Percentiles rank a stretch among this genome's conserved stretches.
Evolutionary conservation across 2,113 vertebrate species (phyloP).

Genomic region (Aythya baeri): DNA sequence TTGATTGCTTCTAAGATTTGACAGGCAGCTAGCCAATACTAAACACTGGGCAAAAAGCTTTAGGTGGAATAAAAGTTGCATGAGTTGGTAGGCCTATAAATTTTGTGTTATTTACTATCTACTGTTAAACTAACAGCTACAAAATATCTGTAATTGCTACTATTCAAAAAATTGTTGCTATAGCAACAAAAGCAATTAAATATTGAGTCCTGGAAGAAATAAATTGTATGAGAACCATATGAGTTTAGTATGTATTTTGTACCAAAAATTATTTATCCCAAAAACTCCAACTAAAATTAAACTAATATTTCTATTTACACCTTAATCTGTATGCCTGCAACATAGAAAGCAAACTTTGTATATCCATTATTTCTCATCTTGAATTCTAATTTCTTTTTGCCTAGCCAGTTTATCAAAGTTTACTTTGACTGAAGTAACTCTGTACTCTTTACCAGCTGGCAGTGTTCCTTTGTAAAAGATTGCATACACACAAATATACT

Average conservation of each 20-base stretch:
- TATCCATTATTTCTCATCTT: not conserved
- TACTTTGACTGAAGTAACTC: not conserved
- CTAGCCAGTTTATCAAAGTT: not conserved
- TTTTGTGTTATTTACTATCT: not conserved
- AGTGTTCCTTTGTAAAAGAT: not conserved
- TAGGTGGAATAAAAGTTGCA: not conserved
- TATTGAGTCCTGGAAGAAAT: not conserved
- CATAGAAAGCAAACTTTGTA: not conserved
- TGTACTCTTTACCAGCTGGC: not conserved
- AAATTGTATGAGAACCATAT: not conserved
- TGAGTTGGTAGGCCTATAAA: not conserved
- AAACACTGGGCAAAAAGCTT: not conserved
- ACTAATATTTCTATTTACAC: not conserved
- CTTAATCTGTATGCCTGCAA: not conserved
- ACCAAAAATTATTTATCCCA: not conserved
- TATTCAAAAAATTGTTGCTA: not conserved
- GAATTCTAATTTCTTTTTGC: not conserved
- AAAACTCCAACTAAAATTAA: not conserved
- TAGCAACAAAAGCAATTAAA: not conserved
- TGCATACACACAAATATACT: rapidly evolving
- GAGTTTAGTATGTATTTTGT: not conserved
- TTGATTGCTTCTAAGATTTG: not conserved
- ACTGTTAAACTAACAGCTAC: not conserved
- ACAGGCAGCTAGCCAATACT: not conserved
- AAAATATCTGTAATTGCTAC: not conserved